Evolutionary conservation across 2,113 vertebrate species (phyloP).

Genomic region (Ginglymostoma cirratum): DNA sequence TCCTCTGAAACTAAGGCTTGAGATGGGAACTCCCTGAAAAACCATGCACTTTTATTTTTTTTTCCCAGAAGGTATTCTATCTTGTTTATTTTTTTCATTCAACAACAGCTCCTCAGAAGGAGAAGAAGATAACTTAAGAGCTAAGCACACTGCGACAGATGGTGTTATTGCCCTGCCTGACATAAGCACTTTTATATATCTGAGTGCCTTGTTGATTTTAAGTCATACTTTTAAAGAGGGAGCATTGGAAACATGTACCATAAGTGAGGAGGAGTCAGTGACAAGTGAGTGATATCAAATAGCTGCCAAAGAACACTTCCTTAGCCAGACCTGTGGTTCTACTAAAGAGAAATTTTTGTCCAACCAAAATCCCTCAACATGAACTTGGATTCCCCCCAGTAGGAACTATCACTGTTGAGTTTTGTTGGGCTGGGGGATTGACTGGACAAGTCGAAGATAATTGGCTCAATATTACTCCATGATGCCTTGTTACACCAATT

Average conservation of each 20-base stretch:
- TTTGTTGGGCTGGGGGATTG: not conserved
- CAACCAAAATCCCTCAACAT: not conserved
- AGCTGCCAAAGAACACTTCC: not conserved
- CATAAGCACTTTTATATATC: not conserved
- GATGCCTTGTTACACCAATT: not conserved
- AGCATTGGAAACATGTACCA: not conserved
- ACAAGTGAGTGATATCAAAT: not conserved
- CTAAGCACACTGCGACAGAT: not conserved
- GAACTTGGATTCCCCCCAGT: not conserved
- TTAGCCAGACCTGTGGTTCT: not conserved
- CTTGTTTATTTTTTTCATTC: not conserved
- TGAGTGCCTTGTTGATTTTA: not conserved
- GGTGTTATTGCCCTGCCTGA: not conserved
- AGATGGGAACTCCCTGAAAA: not conserved
- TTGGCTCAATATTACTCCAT: not conserved
- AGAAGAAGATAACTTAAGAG: not conserved
- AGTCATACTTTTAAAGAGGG: not conserved
- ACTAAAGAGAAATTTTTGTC: not conserved
- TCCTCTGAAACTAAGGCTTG: not conserved
- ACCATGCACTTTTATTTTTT: not conserved
- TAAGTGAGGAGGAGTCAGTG: not conserved
- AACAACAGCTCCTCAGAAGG: not conserved
- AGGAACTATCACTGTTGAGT: not conserved
- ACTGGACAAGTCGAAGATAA: not conserved
- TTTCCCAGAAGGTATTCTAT: not conserved